Evolutionary conservation across 2,888 invertebrate species (phyloP).

Genomic region (Kuschelorhynchus macadamiae): DNA sequence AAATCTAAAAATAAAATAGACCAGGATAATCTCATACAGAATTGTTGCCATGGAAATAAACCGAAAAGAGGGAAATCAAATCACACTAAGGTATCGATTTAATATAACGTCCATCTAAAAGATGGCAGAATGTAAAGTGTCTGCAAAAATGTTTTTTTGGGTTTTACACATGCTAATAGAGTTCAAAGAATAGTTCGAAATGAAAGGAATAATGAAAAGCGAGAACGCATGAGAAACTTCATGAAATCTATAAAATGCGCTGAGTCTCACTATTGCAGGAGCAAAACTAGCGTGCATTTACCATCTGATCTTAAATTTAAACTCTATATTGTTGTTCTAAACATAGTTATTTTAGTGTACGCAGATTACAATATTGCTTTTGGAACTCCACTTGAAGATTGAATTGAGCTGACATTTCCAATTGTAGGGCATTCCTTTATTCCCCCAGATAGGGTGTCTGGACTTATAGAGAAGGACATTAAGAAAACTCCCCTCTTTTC

Average conservation of each 20-base stretch:
- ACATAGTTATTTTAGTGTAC: too few species aligned
- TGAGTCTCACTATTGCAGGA: background rate
- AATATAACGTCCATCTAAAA: background rate
- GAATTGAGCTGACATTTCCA: constrained; percentile 21
- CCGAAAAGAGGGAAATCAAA: background rate
- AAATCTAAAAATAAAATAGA: background rate
- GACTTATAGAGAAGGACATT: constrained; percentile 25
- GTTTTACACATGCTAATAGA: background rate
- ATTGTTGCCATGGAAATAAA: background rate
- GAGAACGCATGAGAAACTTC: constrained; percentile 13
- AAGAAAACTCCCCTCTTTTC: background rate
- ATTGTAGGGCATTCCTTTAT: constrained; percentile 31
- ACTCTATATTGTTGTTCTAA: too few species aligned
- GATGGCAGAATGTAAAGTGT: background rate
- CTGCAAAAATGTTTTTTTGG: background rate
- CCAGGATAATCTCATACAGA: constrained; percentile 1
- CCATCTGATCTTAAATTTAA: too few species aligned
- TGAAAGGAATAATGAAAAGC: background rate
- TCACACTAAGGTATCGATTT: background rate
- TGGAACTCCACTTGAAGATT: too few species aligned
- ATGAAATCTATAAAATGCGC: constrained; percentile 5
- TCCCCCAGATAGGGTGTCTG: constrained; percentile 28
- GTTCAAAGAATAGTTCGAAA: constrained; percentile 3
- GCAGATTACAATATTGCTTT: too few species aligned
- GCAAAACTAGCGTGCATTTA: too few species aligned